Evolutionary conservation across 2,797 vertebrate genomes (phyloP), one percentile per base, ranked within the genome.

Genomic region (Dipus sagitta): DNA sequence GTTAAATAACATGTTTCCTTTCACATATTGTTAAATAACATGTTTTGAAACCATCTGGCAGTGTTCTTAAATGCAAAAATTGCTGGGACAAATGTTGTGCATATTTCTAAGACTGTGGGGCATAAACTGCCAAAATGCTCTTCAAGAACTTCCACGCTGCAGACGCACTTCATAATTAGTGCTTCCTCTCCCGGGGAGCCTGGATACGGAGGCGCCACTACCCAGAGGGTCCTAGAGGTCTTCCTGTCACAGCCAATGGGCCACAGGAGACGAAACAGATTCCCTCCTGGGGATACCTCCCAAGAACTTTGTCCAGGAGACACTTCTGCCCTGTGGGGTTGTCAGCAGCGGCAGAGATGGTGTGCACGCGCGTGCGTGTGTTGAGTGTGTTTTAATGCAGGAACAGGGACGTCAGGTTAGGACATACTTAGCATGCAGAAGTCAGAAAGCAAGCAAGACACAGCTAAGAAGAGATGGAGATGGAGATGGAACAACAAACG

Each of bases 11-110:
- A 62, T 70, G 60, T 30, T 92, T 91, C 38, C 52, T 76, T 76
- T 86, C 75, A 77, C 77, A 77, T 78, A 74, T 78, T 47, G 26
- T 87, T 77, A 86, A 81, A 32, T 58, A 91, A 64, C 75, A 83
- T 58, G 60, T 71, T 96, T 96, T 47, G 42, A 91, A 94, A 72
- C 78, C 95, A 88, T 76, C 87, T 92, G 93, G 92, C 26, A 60
- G 70, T 64, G 7, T 62, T 78, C 34, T 75, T 68, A 58, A 68
- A 17, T 28, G 24, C 68, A 92, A 74, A 75, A 75, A 34, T 58
- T 94, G 84, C 81, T 68, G 38, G 79, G 81, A 76, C 67, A 87
- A 93, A 91, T 26, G 15, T 0, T 67, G n/a, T 32, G 20, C 60
- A 86, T 52, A 18, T 80, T 91, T 88, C 71, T 54, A 91, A 89